Evolutionary conservation across 2,888 invertebrate species (phyloP).

Genomic region (Mythimna loreyi): DNA sequence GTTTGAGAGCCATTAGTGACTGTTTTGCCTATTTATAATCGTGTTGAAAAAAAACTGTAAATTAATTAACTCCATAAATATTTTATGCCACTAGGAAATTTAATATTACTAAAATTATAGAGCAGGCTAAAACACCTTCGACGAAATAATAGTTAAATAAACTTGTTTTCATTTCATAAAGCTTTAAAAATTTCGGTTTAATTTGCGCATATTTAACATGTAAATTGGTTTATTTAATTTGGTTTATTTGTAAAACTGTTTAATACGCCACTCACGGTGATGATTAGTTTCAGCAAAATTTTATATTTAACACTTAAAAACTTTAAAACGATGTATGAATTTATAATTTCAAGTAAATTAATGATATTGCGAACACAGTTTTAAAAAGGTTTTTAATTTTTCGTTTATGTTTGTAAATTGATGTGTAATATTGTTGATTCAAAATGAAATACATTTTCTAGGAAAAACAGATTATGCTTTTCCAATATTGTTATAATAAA

Average conservation of each 20-base stretch:
- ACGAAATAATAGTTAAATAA: background rate
- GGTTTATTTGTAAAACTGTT: conserved; percentile 23
- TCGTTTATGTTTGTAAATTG: background rate
- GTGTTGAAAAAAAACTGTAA: background rate
- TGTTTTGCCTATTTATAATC: background rate
- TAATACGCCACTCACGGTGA: background rate
- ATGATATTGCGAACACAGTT: background rate
- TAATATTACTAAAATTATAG: conserved; percentile 1
- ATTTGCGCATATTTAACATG: conserved; percentile 1
- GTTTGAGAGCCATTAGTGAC: background rate
- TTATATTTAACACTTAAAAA: background rate
- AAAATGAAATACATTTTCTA: background rate
- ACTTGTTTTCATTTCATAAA: background rate
- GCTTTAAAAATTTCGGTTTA: background rate
- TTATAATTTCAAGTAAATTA: conserved; percentile 7
- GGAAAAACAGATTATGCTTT: background rate
- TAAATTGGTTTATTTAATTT: background rate
- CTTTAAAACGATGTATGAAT: background rate
- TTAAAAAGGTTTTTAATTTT: too few relatives aligned
- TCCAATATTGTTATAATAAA: background rate
- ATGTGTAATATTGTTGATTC: background rate
- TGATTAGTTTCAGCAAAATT: background rate
- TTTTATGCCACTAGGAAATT: background rate
- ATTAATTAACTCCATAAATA: background rate
- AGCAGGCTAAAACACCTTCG: background rate